phyloP scores from a whole-genome alignment of 2,797 vertebrate species.

The Taenioides sp. region DNA sequence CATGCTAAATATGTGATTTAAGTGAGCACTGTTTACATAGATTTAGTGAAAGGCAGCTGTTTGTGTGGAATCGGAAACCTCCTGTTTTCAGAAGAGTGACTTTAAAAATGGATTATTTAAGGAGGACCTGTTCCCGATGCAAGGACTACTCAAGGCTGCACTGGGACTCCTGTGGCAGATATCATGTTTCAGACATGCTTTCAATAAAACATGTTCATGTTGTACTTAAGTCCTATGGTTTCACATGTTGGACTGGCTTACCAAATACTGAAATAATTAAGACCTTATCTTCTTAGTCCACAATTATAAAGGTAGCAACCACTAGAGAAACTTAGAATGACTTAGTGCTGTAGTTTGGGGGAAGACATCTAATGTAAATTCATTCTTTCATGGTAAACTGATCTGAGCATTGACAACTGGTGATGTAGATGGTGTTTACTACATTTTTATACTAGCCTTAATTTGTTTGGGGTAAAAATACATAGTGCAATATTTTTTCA shows the following conservation, averaged over 20 bases:
- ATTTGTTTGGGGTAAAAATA: no score
- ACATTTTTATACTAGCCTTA: no score
- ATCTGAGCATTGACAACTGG: no score
- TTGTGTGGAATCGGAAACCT: constrained; percentile 29
- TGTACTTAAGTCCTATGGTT: constrained; percentile 24
- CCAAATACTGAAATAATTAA: background rate
- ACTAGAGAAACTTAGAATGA: background rate
- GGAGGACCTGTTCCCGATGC: background rate
- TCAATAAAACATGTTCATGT: constrained; percentile 69
- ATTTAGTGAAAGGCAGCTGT: constrained; percentile 69
- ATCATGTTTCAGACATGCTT: constrained; percentile 50
- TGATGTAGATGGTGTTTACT: background rate
- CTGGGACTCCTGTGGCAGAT: constrained; percentile 19
- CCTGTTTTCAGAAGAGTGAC: background rate
- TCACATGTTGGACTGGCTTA: background rate
- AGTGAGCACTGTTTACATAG: constrained; percentile 76
- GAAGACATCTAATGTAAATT: no score
- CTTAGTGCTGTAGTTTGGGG: background rate
- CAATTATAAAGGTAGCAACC: background rate
- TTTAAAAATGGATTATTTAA: background rate
- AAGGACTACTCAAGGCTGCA: background rate
- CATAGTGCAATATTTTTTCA: no score
- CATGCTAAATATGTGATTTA: constrained; percentile 83
- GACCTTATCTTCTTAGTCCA: background rate
- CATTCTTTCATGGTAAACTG: background rate